phyloP scores from a whole-genome alignment of 2,797 vertebrate genomes.

The Acanthopagrus latus region DNA sequence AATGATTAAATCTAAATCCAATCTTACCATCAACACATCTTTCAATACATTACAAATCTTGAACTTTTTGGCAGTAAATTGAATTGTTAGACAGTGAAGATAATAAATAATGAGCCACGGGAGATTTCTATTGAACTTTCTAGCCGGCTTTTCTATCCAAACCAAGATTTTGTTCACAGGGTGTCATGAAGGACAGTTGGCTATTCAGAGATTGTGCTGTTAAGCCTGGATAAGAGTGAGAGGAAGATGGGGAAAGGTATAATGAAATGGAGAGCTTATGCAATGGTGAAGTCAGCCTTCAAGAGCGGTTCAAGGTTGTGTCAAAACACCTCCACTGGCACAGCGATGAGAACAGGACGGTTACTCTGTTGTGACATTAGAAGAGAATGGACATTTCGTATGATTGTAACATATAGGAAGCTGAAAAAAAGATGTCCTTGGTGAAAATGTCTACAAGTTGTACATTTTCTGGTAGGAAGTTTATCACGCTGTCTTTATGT shows the following conservation, averaged over 20 bases:
- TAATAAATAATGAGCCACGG: conserved; percentile 14
- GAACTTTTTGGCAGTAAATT: neutral
- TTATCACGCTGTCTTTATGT: neutral
- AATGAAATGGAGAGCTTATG: conserved; percentile 33
- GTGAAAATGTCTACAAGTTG: neutral
- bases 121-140: conserved; percentile 26
- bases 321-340: conserved; percentile 9
- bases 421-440: neutral
- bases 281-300: conserved; percentile 14
- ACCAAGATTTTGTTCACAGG: conserved; percentile 14
- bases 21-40: neutral
- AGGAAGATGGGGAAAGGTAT: neutral
- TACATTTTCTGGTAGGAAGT: neutral
- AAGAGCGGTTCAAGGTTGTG: conserved; percentile 50
- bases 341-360: conserved; percentile 14
- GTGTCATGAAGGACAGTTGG: conserved; percentile 10
- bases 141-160: neutral
- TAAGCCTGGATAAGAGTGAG: conserved; percentile 16
- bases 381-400: conserved; percentile 3
- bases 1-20: conserved; percentile 45
- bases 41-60: neutral
- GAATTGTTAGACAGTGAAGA: neutral
- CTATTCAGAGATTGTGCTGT: conserved; percentile 6
- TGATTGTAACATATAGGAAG: neutral
- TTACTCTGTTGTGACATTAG: neutral